Evolutionary conservation across 1,140 invertebrate species (phyloP).

Genomic region (Ditylenchus dipsaci): DNA sequence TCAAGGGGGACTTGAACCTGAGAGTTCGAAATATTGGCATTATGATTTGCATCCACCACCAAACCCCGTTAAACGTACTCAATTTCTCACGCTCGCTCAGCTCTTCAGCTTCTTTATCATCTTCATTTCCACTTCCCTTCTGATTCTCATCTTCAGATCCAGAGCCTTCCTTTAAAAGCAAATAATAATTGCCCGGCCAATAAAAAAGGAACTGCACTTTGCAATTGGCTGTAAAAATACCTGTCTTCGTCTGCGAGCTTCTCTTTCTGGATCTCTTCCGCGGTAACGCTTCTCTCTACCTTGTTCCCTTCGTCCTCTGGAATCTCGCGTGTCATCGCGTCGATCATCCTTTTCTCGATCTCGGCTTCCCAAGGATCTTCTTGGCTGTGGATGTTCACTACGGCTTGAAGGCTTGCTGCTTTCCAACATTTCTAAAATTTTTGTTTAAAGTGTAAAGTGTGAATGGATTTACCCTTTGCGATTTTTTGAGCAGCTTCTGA

Average conservation of each 20-base stretch:
- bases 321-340: background rate
- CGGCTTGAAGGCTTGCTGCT: background rate
- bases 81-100: slow-evolving; percentile 44
- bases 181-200: background rate
- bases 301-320: background rate
- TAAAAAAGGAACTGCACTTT: background rate
- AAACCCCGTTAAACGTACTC: slow-evolving; percentile 27
- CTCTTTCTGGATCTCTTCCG: background rate
- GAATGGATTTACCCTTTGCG: slow-evolving; percentile 19
- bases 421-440: background rate
- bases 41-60: no score
- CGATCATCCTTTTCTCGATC: slow-evolving; percentile 8
- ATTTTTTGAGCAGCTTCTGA: slow-evolving; percentile 45
- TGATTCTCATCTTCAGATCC: slow-evolving; percentile 4
- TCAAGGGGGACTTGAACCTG: no score
- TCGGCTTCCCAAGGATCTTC: background rate
- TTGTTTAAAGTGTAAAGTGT: slow-evolving; percentile 10
- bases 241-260: background rate
- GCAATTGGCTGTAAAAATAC: background rate
- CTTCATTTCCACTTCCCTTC: slow-evolving; percentile 10
- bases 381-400: background rate
- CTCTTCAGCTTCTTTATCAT: slow-evolving; percentile 7
- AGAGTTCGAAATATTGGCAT: background rate
- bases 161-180: background rate
- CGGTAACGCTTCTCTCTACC: background rate